phyloP scores from a whole-genome alignment of 2,797 vertebrate species.

The Pseudopleuronectes americanus region DNA sequence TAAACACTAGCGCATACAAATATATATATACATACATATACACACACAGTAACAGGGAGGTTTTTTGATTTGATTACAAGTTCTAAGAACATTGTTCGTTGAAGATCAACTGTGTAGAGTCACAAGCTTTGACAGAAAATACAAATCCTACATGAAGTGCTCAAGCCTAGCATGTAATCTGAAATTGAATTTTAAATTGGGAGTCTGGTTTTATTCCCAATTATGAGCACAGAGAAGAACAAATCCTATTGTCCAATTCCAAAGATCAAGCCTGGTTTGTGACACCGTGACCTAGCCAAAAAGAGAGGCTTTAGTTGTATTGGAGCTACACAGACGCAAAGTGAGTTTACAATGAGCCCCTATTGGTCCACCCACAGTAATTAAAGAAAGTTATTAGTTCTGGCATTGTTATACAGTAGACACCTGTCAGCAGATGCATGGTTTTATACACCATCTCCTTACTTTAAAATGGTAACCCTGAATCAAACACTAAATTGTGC shows the following conservation, averaged over 20 bases:
- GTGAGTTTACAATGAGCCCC: constrained; percentile 46
- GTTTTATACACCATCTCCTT: constrained; percentile 24
- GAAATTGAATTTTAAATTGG: constrained; percentile 7
- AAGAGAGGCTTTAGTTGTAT: constrained; percentile 27
- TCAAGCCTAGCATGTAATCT: neutral
- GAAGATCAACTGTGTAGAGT: neutral
- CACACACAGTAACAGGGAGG: too few relatives aligned
- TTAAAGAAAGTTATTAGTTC: constrained; percentile 60
- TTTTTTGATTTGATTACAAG: neutral
- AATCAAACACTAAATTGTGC: constrained; percentile 31
- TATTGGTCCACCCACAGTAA: constrained; percentile 48
- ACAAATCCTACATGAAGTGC: neutral
- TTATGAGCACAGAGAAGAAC: constrained; percentile 10
- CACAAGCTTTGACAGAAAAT: neutral
- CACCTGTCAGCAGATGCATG: constrained; percentile 39
- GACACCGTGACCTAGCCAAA: constrained; percentile 1
- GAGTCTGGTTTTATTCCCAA: neutral
- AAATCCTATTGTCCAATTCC: neutral
- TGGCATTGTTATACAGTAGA: constrained; percentile 44
- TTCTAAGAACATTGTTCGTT: neutral
- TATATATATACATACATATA: too few relatives aligned
- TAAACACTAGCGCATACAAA: neutral
- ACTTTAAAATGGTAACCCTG: constrained; percentile 35
- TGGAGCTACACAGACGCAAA: constrained; percentile 32
- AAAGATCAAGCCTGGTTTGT: constrained; percentile 22